Conservation (phyloP, 35 echinoderm and acorn worm genomes). For the Lytechinus pictus region DNA sequence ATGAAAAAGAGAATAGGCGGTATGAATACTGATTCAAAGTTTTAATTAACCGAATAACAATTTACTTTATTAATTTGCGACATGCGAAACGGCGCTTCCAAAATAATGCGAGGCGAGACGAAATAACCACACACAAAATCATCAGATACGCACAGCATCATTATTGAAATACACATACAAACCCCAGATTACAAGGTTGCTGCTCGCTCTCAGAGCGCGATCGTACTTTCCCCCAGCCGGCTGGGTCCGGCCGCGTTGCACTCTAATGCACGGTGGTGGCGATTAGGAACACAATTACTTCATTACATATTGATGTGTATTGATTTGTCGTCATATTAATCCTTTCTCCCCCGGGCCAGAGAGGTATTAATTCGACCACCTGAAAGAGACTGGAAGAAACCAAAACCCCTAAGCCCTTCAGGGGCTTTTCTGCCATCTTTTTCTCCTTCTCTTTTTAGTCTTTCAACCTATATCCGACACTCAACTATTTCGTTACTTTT, state of each 20-base stretch:
- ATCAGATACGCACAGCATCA: background rate
- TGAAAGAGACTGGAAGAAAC: background rate
- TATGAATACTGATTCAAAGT: background rate
- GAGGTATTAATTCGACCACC: constrained; percentile 20
- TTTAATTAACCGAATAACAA: background rate
- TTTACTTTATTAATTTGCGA: background rate
- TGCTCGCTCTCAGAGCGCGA: background rate
- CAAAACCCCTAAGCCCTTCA: background rate
- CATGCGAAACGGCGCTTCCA: background rate
- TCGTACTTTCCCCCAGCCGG: background rate
- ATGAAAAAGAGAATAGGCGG: background rate
- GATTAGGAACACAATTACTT: constrained; percentile 37
- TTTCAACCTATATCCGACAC: background rate
- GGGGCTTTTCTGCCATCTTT: background rate
- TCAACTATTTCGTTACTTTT: background rate
- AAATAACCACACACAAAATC: background rate
- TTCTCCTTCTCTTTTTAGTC: background rate
- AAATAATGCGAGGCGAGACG: background rate
- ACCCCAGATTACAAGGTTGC: background rate
- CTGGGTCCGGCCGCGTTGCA: background rate
- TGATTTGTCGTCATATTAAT: background rate
- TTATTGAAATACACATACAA: background rate
- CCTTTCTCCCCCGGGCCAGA: background rate
- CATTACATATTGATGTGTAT: constrained; percentile 31
- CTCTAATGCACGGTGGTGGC: background rate